Percentiles rank a stretch among this genome's conserved stretches.
These are phyloP conservation scores for Pediacus dermestoides DNA, from an alignment of 2,888 invertebrate genomes.

Conservation along the genomic window DNA sequence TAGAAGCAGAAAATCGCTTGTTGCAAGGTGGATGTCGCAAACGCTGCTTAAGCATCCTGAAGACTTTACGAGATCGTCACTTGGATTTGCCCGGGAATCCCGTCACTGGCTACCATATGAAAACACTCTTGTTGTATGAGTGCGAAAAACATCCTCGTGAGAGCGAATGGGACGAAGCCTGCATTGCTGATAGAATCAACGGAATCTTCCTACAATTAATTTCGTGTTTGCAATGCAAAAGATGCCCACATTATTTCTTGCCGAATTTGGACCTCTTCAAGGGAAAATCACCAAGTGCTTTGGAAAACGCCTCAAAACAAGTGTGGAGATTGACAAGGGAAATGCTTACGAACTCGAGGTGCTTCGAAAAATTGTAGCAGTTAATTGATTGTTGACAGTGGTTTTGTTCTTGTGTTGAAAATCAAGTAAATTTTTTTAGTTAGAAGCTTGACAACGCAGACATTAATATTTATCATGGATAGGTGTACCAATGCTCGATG, in stretches of 20 bases:
- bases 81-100: slow-evolving; percentile 72
- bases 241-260: slow-evolving; percentile 82
- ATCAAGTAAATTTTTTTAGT: slow-evolving; percentile 5
- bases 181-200: slow-evolving; percentile 73
- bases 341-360: slow-evolving; percentile 73
- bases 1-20: slow-evolving; percentile 72
- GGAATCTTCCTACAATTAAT: slow-evolving; percentile 80
- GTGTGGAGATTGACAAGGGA: slow-evolving; percentile 76
- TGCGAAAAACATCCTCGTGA: slow-evolving; percentile 83
- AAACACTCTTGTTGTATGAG: slow-evolving; percentile 75
- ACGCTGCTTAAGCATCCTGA: slow-evolving; percentile 71
- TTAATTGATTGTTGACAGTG: too few relatives aligned
- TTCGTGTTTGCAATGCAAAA: slow-evolving; percentile 76
- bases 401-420: slow-evolving; percentile 17
- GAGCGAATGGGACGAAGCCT: slow-evolving; percentile 76
- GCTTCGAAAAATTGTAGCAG: slow-evolving; percentile 70
- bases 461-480: not conserved
- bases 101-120: slow-evolving; percentile 72
- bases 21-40: slow-evolving; percentile 63
- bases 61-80: slow-evolving; percentile 74
- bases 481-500: not conserved
- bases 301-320: slow-evolving; percentile 78
- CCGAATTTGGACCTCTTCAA: slow-evolving; percentile 78
- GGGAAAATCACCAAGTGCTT: slow-evolving; percentile 68
- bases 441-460: too few relatives aligned